These are phyloP conservation scores for Coenobita brevimanus DNA, from an alignment of 1,140 invertebrate genomes.

Conservation along the genomic window DNA sequence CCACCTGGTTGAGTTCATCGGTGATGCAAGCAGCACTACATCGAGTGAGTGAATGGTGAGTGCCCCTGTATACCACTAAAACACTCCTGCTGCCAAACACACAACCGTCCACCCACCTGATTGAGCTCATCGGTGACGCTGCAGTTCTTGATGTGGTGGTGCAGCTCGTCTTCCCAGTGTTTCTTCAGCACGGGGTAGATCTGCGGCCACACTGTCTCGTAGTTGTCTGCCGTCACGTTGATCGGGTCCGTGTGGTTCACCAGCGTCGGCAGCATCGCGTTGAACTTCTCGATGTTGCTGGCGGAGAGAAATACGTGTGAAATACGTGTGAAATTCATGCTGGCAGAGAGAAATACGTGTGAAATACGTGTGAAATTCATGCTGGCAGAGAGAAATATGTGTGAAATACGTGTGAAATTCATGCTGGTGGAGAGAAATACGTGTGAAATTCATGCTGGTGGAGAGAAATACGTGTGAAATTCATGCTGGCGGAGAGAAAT, in stretches of 20 bases:
- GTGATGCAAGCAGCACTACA: too few relatives aligned
- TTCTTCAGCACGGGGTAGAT: slow-evolving; percentile 14
- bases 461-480: too few relatives aligned
- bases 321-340: too few relatives aligned
- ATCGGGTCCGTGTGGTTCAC: slow-evolving; percentile 12
- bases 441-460: too few relatives aligned
- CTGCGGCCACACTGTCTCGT: slow-evolving; percentile 35
- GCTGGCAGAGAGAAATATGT: neutral
- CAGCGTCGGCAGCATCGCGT: slow-evolving; percentile 21
- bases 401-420: too few relatives aligned
- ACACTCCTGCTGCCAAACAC: too few relatives aligned
- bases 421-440: too few relatives aligned
- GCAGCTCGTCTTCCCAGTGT: slow-evolving; percentile 55
- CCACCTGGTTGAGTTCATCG: slow-evolving; percentile 66
- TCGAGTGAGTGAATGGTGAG: too few relatives aligned
- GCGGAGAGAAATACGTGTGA: neutral
- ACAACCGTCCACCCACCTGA: too few relatives aligned
- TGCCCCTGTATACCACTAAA: too few relatives aligned
- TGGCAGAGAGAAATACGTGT: neutral
- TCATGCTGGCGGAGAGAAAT: too few relatives aligned
- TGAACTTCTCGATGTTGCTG: slow-evolving; percentile 63
- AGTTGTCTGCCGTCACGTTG: slow-evolving; percentile 60
- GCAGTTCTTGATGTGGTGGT: slow-evolving; percentile 65
- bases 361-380: too few relatives aligned
- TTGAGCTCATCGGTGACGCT: slow-evolving; percentile 64